Base-by-base conservation (phyloP, 37 sponge, comb jelly and placozoan genomes). In the Petrosia ficiformis region DNA sequence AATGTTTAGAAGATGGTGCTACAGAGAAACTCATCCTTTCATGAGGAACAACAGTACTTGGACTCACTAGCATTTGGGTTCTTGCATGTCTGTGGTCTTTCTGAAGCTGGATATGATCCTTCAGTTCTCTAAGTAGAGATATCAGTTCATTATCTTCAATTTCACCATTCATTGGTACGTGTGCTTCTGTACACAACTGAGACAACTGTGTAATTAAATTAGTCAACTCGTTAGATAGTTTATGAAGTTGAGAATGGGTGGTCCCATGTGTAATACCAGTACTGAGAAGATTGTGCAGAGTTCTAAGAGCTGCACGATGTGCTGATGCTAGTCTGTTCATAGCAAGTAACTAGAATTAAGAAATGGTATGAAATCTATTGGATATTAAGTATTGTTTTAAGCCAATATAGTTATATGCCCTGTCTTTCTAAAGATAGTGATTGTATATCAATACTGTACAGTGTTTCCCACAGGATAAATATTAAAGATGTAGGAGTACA, bases 281-380 rank as follows among this genome's bases (percentile, higher is more conserved):
- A 37, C 44, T 59, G n/a, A 42, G 30, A 57, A 41, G 67, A 36
- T 33, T 41, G 36, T 87, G 87, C 4, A 87, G 87, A 19, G 72
- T 75, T 1, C 87, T 33, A 3, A 80, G 33, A 41, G 81, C 81
- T 60, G 81, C 65, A 34, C 81, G 58, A 42, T 75, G 82, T 26
- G 73, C 73, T 3, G 81, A 57, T 36, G 87, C 81, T 24, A 87
- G 37, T 65, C 48, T 42, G n/a, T 71, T 52, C 66, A 87, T 37
- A 10, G 68, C 59, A 0, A 22, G 29, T 48, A 70, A 68, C 86
- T 80, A 44, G 6, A 59, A 4, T 22, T 0, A 25, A 0, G 58
- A 42, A 19, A 38, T 42, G 3, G 42, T 42, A 4, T 42, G 41
- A 39, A 28, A 39, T 39, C 44, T 6, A 71, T 3, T 5, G 6